These are phyloP conservation scores for Phoenicopterus ruber DNA, from an alignment of 2,113 vertebrate genomes.

Conservation along the genomic window DNA sequence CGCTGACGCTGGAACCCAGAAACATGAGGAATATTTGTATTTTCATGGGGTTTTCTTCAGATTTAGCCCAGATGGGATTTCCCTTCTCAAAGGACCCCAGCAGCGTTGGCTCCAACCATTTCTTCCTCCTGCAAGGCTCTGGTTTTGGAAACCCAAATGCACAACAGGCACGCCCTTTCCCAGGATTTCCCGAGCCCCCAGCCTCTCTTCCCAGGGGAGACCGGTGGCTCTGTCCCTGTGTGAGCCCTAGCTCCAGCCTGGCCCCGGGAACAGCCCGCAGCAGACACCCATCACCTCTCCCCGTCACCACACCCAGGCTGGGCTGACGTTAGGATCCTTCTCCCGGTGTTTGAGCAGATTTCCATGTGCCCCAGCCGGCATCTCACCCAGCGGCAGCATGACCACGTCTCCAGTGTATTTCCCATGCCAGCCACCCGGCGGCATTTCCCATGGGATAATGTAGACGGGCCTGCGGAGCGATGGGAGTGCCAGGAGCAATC, in stretches of 20 bases:
- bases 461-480: background rate
- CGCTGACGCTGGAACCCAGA: background rate
- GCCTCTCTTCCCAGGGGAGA: background rate
- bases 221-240: background rate
- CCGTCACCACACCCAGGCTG: background rate
- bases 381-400: background rate
- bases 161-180: background rate
- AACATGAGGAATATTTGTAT: background rate
- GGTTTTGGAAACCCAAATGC: background rate
- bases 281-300: background rate
- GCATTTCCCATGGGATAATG: background rate
- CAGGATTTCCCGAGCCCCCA: background rate
- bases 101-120: background rate
- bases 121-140: background rate
- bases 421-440: background rate
- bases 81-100: background rate
- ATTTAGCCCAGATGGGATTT: background rate
- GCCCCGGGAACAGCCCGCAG: background rate
- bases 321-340: background rate
- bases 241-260: background rate
- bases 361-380: background rate
- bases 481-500: background rate
- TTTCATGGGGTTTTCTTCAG: background rate
- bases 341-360: background rate
- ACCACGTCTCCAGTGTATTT: rapidly evolving